phyloP scores from a whole-genome alignment of 2,113 vertebrate species.

The Loxodonta africana region DNA sequence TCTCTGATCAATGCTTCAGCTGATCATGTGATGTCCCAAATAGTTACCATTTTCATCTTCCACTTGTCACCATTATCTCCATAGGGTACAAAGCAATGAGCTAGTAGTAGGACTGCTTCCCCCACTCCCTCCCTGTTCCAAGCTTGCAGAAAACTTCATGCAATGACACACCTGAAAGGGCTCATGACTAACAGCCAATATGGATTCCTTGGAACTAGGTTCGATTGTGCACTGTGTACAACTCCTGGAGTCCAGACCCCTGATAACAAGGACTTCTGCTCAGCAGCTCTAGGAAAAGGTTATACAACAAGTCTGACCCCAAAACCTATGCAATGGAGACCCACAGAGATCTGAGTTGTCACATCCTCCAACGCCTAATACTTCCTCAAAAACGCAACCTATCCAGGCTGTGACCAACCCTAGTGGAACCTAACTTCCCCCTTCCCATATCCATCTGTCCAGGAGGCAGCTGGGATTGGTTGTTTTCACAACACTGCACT shows the following conservation, averaged over 20 bases:
- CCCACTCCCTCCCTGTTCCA: background rate
- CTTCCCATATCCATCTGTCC: rapidly evolving
- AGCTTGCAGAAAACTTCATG: background rate
- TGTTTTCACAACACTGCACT: background rate
- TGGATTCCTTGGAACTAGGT: background rate
- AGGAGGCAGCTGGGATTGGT: background rate
- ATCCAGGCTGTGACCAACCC: background rate
- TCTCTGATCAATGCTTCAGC: background rate
- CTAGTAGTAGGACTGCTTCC: background rate
- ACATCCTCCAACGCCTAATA: background rate
- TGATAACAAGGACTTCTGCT: background rate
- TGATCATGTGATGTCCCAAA: background rate
- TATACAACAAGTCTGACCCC: background rate
- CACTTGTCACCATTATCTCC: background rate
- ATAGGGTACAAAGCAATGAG: background rate
- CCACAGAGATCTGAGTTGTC: background rate
- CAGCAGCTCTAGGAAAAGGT: background rate
- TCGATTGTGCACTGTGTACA: background rate
- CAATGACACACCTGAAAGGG: background rate
- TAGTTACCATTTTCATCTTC: background rate
- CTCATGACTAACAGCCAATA: background rate
- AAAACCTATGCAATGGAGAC: background rate
- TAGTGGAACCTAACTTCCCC: background rate
- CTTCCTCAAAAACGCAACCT: background rate
- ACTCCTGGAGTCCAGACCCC: background rate